Evolutionary conservation across 2,888 invertebrate genomes (phyloP).

Genomic region (Rotaria socialis): DNA sequence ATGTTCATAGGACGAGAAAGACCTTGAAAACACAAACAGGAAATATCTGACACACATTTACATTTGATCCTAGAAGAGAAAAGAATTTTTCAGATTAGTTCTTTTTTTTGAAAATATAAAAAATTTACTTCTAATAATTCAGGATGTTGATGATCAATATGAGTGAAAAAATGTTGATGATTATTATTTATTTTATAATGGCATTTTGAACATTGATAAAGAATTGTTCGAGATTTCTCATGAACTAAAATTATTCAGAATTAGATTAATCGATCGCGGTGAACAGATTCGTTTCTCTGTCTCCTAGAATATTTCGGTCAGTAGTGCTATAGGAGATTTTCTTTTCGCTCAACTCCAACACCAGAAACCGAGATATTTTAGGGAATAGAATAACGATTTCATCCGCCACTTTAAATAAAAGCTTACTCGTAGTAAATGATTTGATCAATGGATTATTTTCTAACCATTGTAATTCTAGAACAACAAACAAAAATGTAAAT

Average conservation of each 20-base stretch:
- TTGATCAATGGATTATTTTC: conserved; percentile 25
- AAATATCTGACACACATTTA: conserved; percentile 1
- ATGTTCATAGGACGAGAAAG: conserved; percentile 17
- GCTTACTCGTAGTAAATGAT: neutral
- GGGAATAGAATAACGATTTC: too few species aligned
- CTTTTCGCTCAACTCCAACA: neutral
- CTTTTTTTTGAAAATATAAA: neutral
- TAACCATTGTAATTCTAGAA: neutral
- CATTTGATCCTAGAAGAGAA: neutral
- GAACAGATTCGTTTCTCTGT: too few species aligned
- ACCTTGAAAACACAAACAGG: neutral
- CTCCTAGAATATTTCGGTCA: too few species aligned
- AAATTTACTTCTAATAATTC: neutral
- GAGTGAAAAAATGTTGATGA: neutral
- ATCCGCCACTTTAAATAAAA: too few species aligned
- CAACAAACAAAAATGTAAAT: neutral
- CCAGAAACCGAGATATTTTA: neutral
- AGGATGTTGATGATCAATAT: conserved; percentile 14
- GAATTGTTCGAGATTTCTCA: neutral
- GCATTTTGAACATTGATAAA: conserved; percentile 26
- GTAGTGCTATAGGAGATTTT: too few species aligned
- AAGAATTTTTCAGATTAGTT: too few species aligned
- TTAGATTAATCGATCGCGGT: too few species aligned
- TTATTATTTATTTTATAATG: neutral
- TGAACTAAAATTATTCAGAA: neutral